phyloP scores from a whole-genome alignment of 2,797 vertebrate species.

The Psittacula derbiana region DNA sequence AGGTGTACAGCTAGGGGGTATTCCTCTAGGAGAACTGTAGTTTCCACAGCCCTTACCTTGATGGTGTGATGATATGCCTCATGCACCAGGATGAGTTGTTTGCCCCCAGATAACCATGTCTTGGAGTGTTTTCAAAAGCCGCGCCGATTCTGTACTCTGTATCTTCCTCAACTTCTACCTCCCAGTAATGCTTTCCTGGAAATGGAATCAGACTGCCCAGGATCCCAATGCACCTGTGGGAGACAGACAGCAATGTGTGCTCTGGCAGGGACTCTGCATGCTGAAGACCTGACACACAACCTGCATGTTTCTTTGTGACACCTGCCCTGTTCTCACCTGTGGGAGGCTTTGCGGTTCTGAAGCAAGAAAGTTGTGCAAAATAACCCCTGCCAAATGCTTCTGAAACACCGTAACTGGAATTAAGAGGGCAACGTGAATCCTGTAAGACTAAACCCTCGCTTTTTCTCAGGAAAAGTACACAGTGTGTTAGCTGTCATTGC shows the following conservation, averaged over 20 bases:
- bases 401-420: neutral
- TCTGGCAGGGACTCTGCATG: neutral
- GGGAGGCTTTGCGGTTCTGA: neutral
- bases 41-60: constrained; percentile 78
- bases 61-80: constrained; percentile 85
- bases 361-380: neutral
- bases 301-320: neutral
- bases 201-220: constrained; percentile 87
- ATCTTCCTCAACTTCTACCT: constrained; percentile 84
- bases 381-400: neutral
- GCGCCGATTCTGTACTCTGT: constrained; percentile 87
- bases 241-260: neutral
- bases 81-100: constrained; percentile 90
- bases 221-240: constrained; percentile 85
- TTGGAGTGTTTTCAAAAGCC: constrained; percentile 85
- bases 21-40: neutral
- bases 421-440: neutral
- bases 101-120: constrained; percentile 84
- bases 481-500: neutral
- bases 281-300: neutral
- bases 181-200: constrained; percentile 90
- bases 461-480: neutral
- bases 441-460: neutral
- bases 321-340: neutral
- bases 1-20: neutral